Evolutionary conservation across 1,140 invertebrate species (phyloP).

Genomic region (Zaprionus davidi): DNA sequence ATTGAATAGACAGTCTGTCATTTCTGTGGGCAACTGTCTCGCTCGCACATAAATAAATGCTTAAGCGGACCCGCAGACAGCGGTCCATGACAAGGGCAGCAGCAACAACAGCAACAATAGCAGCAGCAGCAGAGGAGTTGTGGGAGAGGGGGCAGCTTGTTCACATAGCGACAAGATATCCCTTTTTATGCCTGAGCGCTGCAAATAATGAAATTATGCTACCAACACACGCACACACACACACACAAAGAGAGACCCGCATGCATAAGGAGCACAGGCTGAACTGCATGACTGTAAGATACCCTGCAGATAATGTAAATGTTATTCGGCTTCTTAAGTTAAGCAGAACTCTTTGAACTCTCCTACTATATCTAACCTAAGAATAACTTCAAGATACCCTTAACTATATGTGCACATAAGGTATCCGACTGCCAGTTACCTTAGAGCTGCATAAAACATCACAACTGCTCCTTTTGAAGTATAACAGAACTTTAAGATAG

Average conservation of each 20-base stretch:
- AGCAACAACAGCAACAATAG: slow-evolving; percentile 4
- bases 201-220: slow-evolving; percentile 79
- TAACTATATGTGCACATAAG: too few species aligned
- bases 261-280: background rate
- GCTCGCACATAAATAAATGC: slow-evolving; percentile 36
- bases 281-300: background rate
- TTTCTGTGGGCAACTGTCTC: slow-evolving; percentile 10
- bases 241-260: background rate
- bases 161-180: slow-evolving; percentile 64
- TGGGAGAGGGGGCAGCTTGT: slow-evolving; percentile 9
- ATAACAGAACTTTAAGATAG: too few species aligned
- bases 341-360: background rate
- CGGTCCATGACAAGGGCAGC: slow-evolving; percentile 25
- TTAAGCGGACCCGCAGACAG: slow-evolving; percentile 38
- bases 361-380: too few species aligned
- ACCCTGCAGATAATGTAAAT: background rate
- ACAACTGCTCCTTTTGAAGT: too few species aligned
- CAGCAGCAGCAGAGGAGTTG: background rate
- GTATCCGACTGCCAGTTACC: background rate
- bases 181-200: slow-evolving; percentile 76
- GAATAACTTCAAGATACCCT: too few species aligned
- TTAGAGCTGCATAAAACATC: too few species aligned
- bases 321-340: slow-evolving; percentile 10
- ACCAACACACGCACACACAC: slow-evolving; percentile 3
- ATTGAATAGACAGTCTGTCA: slow-evolving; percentile 54